Evolutionary conservation across 1,140 invertebrate species (phyloP).

Genomic region (Solenopsis fugax): DNA sequence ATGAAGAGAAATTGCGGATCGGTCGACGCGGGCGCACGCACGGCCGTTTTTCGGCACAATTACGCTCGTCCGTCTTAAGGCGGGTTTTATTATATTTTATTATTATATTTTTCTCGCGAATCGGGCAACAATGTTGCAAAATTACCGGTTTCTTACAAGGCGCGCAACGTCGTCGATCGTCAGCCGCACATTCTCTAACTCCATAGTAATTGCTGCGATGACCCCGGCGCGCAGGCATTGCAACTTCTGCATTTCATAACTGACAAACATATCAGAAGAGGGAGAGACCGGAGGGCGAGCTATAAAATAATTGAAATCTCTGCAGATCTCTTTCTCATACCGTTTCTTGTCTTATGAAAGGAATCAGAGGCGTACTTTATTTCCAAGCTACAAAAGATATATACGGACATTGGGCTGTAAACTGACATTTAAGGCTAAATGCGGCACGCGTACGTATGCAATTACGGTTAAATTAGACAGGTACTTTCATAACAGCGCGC

Average conservation of each 20-base stretch:
- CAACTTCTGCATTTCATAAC: conserved; percentile 57
- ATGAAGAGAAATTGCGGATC: conserved; percentile 42
- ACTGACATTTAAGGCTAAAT: conserved; percentile 23
- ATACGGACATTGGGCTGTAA: neutral
- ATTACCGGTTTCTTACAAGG: conserved; percentile 57
- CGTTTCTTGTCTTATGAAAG: neutral
- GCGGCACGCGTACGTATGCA: neutral
- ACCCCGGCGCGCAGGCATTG: conserved; percentile 58
- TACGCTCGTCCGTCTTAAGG: conserved; percentile 17
- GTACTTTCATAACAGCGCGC: conserved; percentile 8
- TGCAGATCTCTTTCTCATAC: neutral
- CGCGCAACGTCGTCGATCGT: conserved; percentile 55
- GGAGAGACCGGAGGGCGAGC: neutral
- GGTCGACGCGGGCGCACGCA: conserved; percentile 11
- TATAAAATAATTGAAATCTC: conserved; percentile 47
- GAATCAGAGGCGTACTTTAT: neutral
- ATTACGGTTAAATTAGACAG: conserved; percentile 47
- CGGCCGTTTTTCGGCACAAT: conserved; percentile 57
- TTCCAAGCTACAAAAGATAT: neutral
- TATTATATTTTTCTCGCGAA: conserved; percentile 58
- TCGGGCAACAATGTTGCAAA: conserved; percentile 62
- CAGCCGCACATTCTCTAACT: conserved; percentile 67
- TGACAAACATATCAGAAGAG: conserved; percentile 14
- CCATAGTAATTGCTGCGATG: conserved; percentile 60
- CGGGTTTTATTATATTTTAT: conserved; percentile 52